A percentile compares a stretch with the other conserved stretches of the same genome.
These are phyloP conservation scores for Diadophis punctatus DNA, from an alignment of 2,113 vertebrate genomes.

Conservation along the genomic window DNA sequence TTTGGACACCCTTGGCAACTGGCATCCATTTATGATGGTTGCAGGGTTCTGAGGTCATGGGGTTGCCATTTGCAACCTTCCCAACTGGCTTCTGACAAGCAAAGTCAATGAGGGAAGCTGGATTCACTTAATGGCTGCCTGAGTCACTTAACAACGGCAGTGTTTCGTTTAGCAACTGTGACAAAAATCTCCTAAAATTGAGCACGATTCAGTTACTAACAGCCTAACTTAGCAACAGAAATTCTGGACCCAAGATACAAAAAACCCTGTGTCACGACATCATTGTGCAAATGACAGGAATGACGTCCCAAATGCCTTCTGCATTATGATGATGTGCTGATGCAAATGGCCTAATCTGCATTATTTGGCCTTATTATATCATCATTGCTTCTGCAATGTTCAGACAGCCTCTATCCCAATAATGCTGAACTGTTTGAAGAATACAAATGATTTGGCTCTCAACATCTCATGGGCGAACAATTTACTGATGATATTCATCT, in stretches of 20 bases:
- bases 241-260: neutral
- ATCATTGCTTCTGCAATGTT: neutral
- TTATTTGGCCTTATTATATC: neutral
- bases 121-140: neutral
- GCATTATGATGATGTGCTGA: neutral
- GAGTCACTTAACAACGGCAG: neutral
- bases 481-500: neutral
- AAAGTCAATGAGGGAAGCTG: neutral
- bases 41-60: neutral
- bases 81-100: neutral
- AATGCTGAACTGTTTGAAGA: neutral
- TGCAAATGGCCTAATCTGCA: neutral
- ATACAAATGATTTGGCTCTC: neutral
- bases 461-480: neutral
- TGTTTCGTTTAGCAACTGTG: neutral
- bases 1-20: neutral
- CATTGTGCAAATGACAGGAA: neutral
- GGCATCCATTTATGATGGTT: neutral
- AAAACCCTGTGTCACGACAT: neutral
- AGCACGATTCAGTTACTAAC: too few species aligned
- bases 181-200: too few species aligned
- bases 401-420: neutral
- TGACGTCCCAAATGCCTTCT: neutral
- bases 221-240: neutral
- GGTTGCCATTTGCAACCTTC: neutral